Evolutionary conservation across 2,888 invertebrate genomes (phyloP).

Genomic region (Branchellion lobata): DNA sequence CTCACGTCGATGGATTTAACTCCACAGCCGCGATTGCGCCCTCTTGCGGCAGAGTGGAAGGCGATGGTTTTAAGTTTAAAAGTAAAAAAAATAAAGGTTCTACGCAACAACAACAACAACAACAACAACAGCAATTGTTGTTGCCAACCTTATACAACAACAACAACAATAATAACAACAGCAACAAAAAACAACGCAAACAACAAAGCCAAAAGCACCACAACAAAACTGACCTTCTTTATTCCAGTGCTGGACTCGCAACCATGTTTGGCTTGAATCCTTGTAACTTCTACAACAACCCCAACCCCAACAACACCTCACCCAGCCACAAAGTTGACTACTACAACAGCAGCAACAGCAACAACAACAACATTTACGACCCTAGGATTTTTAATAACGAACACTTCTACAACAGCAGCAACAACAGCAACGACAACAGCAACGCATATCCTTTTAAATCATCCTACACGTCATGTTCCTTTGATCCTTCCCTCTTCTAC

Average conservation of each 20-base stretch:
- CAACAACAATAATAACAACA: slow-evolving; percentile 17
- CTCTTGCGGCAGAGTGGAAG: slow-evolving; percentile 55
- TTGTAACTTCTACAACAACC: slow-evolving; percentile 49
- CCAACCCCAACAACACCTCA: slow-evolving; percentile 53
- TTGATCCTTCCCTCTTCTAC: slow-evolving; percentile 51
- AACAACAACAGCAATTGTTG: slow-evolving; percentile 17
- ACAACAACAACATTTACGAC: slow-evolving; percentile 16
- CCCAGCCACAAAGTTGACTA: background rate
- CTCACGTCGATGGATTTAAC: slow-evolving; percentile 56
- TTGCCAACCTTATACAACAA: background rate
- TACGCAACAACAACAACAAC: background rate
- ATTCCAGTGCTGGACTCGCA: slow-evolving; percentile 17
- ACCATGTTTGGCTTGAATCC: slow-evolving; percentile 28
- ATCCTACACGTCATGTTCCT: slow-evolving; percentile 47
- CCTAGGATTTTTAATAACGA: background rate
- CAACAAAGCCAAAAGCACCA: background rate
- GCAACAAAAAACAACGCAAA: slow-evolving; percentile 32
- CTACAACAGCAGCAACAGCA: slow-evolving; percentile 19
- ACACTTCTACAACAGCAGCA: background rate
- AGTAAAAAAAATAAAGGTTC: background rate
- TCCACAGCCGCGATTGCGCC: slow-evolving; percentile 49
- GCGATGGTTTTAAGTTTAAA: slow-evolving; percentile 54
- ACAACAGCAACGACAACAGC: slow-evolving; percentile 31
- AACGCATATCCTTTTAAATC: slow-evolving; percentile 17
- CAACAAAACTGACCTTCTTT: slow-evolving; percentile 24